Conservation (phyloP, 2,113 vertebrate species). For the Hystrix cristata region DNA sequence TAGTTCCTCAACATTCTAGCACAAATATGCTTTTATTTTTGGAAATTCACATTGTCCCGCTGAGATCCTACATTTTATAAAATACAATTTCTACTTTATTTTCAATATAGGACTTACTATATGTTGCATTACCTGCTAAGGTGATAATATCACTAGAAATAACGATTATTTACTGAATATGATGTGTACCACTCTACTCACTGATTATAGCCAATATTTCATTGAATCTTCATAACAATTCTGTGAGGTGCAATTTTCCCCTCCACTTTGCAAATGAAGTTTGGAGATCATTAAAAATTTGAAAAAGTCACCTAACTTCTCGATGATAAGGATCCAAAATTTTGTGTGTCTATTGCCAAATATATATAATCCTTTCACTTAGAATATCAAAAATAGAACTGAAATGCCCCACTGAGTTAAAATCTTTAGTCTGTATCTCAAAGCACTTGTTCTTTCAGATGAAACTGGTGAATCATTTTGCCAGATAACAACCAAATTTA, state of each 20-base stretch:
- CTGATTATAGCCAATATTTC: neutral
- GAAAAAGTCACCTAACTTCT: neutral
- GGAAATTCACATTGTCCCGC: neutral
- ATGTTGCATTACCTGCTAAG: neutral
- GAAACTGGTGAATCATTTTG: neutral
- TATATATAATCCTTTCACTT: neutral
- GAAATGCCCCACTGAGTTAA: neutral
- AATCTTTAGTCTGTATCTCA: neutral
- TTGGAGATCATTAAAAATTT: neutral
- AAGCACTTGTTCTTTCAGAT: neutral
- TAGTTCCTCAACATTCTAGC: neutral
- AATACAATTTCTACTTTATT: neutral
- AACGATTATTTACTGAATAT: neutral
- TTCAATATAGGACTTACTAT: neutral
- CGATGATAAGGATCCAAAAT: neutral
- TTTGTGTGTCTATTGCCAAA: neutral
- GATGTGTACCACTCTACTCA: neutral
- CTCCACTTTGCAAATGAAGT: neutral
- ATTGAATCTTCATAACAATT: neutral
- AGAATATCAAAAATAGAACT: neutral
- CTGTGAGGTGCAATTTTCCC: neutral
- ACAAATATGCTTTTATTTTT: neutral
- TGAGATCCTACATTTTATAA: neutral
- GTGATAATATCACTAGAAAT: neutral
- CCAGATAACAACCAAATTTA: neutral